phyloP scores from a whole-genome alignment of 2,797 vertebrate species.

The Tragelaphus oryx region DNA sequence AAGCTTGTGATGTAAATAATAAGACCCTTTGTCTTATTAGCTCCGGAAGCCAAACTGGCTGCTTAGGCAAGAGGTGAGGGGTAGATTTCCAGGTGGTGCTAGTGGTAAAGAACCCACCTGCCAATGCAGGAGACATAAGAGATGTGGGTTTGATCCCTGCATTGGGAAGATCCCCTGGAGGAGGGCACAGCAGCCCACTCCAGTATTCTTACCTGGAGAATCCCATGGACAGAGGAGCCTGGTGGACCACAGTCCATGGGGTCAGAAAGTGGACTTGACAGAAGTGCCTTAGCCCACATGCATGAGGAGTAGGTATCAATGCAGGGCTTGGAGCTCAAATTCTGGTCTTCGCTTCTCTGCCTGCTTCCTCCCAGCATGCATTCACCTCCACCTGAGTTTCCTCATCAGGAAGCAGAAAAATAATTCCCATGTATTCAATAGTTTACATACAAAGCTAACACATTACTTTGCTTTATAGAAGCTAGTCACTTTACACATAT shows the following conservation, averaged over 20 bases:
- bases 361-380: accelerated
- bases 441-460: background rate
- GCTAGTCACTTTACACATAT: no score
- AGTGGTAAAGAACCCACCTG: background rate
- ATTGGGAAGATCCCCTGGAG: background rate
- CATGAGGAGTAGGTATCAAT: background rate
- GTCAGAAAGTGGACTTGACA: background rate
- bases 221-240: background rate
- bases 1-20: background rate
- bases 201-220: background rate
- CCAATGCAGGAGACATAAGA: background rate
- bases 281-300: background rate
- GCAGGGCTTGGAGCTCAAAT: accelerated
- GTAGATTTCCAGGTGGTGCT: background rate
- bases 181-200: background rate
- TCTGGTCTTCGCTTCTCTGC: no score
- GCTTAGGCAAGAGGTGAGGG: background rate
- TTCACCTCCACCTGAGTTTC: background rate
- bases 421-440: background rate
- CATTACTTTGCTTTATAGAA: background rate
- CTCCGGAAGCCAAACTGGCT: background rate
- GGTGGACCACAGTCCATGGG: accelerated
- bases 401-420: background rate
- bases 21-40: background rate
- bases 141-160: background rate